Percentiles rank a stretch among this genome's conserved stretches.
Conservation (phyloP, 1,140 invertebrate genomes). For the Phthorimaea operculella region DNA sequence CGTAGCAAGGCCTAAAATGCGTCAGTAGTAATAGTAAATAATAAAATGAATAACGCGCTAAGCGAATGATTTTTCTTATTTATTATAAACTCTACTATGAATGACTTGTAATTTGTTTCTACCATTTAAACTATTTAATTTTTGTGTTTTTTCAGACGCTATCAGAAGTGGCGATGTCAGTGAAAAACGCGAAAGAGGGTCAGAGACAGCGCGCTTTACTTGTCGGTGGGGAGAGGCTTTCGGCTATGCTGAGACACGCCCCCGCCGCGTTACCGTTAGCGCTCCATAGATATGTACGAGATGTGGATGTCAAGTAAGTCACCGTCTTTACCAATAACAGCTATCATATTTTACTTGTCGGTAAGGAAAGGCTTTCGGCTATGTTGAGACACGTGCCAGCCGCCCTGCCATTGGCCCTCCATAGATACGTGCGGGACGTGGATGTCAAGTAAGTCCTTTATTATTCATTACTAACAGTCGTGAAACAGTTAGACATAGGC, state of each 20-base stretch:
- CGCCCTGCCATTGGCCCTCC: slow-evolving; percentile 85
- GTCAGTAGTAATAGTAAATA: too few relatives aligned
- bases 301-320: slow-evolving; percentile 59
- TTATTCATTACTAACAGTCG: slow-evolving; percentile 75
- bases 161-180: slow-evolving; percentile 81
- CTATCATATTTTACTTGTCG: slow-evolving; percentile 53
- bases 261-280: slow-evolving; percentile 81
- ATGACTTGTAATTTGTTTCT: too few relatives aligned
- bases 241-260: slow-evolving; percentile 36
- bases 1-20: too few relatives aligned
- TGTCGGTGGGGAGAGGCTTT: slow-evolving; percentile 74
- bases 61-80: too few relatives aligned
- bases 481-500: slow-evolving; percentile 86
- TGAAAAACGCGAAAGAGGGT: slow-evolving; percentile 89
- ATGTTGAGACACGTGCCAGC: slow-evolving; percentile 39
- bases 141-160: slow-evolving; percentile 69
- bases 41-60: too few relatives aligned
- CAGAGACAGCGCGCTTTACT: slow-evolving; percentile 75
- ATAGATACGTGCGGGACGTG: slow-evolving; percentile 54
- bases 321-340: neutral
- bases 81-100: too few relatives aligned
- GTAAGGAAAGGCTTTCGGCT: slow-evolving; percentile 72
- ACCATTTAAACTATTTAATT: too few relatives aligned
- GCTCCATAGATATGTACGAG: slow-evolving; percentile 67
- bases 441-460: slow-evolving; percentile 45